These are phyloP conservation scores for Benthosema pterotum DNA, from an alignment of 2,797 vertebrate genomes.

Conservation along the genomic window DNA sequence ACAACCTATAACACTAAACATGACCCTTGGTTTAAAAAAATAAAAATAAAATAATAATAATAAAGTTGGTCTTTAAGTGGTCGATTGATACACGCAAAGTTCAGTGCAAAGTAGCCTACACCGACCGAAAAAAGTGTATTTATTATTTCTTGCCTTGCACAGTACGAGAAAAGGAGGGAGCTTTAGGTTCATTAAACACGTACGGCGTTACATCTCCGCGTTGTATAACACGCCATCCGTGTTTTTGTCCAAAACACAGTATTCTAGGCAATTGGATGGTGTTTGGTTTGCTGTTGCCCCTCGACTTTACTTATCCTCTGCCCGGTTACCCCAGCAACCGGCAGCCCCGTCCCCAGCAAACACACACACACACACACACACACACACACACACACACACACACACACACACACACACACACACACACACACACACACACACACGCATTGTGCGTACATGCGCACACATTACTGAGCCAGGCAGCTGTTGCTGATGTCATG, in stretches of 20 bases:
- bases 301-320: slow-evolving; percentile 62
- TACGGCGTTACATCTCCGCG: background rate
- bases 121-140: too few relatives aligned
- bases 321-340: slow-evolving; percentile 68
- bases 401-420: slow-evolving; percentile 4
- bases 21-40: too few relatives aligned
- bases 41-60: too few relatives aligned
- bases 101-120: too few relatives aligned
- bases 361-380: slow-evolving; percentile 16
- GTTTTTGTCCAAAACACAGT: slow-evolving; percentile 26
- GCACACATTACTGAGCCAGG: slow-evolving; percentile 65
- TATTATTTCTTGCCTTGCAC: too few relatives aligned
- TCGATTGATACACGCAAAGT: too few relatives aligned
- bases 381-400: slow-evolving; percentile 16
- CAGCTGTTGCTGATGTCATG: slow-evolving; percentile 83
- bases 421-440: slow-evolving; percentile 21
- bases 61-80: too few relatives aligned
- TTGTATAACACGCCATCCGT: slow-evolving; percentile 30
- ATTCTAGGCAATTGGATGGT: slow-evolving; percentile 25
- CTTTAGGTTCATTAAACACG: slow-evolving; percentile 1
- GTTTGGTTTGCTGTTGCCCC: slow-evolving; percentile 16
- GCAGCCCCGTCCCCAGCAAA: slow-evolving; percentile 41
- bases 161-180: background rate
- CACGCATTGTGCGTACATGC: background rate
- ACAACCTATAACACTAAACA: too few relatives aligned